Evolutionary conservation across 2,797 vertebrate species (phyloP).

Genomic region (Channa striata): DNA sequence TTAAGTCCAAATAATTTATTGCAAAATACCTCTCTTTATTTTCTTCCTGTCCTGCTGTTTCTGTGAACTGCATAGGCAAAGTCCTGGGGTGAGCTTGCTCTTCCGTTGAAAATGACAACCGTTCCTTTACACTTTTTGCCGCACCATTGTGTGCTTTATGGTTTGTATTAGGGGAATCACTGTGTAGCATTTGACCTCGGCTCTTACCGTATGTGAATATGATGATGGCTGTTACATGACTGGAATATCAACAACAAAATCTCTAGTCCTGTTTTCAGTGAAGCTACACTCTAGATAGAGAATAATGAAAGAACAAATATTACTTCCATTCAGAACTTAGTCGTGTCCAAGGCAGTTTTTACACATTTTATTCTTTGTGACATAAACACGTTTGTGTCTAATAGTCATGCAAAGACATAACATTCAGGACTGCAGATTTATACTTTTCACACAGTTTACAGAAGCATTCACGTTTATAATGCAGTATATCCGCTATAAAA

Average conservation of each 20-base stretch:
- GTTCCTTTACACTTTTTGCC: slow-evolving; percentile 87
- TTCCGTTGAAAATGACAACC: slow-evolving; percentile 84
- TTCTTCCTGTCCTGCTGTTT: slow-evolving; percentile 76
- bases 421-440: slow-evolving; percentile 35
- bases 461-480: slow-evolving; percentile 13
- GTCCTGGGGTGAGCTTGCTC: slow-evolving; percentile 84
- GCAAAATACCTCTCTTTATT: slow-evolving; percentile 79
- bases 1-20: slow-evolving; percentile 89
- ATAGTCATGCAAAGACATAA: slow-evolving; percentile 22
- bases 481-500: slow-evolving; percentile 5
- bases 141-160: slow-evolving; percentile 90
- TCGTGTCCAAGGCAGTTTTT: slow-evolving; percentile 38
- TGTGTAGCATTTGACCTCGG: slow-evolving; percentile 88
- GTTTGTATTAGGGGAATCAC: slow-evolving; percentile 86
- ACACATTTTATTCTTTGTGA: slow-evolving; percentile 35
- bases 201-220: slow-evolving; percentile 88
- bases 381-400: slow-evolving; percentile 34
- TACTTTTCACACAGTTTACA: slow-evolving; percentile 29
- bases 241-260: slow-evolving; percentile 84
- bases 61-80: slow-evolving; percentile 83
- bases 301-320: slow-evolving; percentile 61
- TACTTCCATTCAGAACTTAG: slow-evolving; percentile 55
- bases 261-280: slow-evolving; percentile 69
- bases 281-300: slow-evolving; percentile 63
- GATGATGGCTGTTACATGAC: slow-evolving; percentile 88